Evolutionary conservation across 2,113 vertebrate species (phyloP).

Genomic region (Xiphophorus maculatus): DNA sequence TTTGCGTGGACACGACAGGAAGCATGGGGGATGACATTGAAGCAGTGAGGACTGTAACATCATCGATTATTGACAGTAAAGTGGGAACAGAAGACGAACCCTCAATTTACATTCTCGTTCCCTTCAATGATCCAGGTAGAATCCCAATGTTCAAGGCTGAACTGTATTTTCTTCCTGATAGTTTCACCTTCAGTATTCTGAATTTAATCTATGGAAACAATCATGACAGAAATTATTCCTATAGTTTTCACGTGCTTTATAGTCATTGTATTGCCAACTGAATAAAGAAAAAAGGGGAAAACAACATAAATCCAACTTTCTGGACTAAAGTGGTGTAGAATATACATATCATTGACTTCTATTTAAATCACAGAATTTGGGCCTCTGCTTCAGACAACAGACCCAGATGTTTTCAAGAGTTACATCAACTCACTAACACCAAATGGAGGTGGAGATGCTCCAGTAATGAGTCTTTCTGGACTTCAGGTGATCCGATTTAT

Average conservation of each 20-base stretch:
- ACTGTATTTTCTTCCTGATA: no score
- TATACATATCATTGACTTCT: no score
- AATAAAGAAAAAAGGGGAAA: no score
- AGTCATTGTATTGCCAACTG: no score
- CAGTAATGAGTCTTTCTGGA: conserved; percentile 62
- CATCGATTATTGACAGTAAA: conserved; percentile 52
- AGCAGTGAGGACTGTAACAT: conserved; percentile 34
- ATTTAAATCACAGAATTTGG: conserved; percentile 48
- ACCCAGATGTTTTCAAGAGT: conserved; percentile 35
- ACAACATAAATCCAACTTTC: no score
- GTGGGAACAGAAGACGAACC: conserved; percentile 55
- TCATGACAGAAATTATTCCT: no score
- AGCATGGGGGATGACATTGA: conserved; percentile 71
- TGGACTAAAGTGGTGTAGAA: no score
- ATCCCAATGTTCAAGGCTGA: not conserved
- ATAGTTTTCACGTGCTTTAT: no score
- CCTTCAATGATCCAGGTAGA: conserved; percentile 75
- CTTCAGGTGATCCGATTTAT: conserved; percentile 56
- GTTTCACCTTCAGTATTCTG: no score
- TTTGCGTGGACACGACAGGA: conserved; percentile 72
- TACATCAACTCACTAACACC: conserved; percentile 26
- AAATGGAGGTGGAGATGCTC: conserved; percentile 43
- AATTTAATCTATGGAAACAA: no score
- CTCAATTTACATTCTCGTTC: conserved; percentile 68
- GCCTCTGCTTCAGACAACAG: conserved; percentile 53